Base-by-base conservation (phyloP, 92 coral and sea anemone genomes). In the Parazoanthus swiftii region DNA sequence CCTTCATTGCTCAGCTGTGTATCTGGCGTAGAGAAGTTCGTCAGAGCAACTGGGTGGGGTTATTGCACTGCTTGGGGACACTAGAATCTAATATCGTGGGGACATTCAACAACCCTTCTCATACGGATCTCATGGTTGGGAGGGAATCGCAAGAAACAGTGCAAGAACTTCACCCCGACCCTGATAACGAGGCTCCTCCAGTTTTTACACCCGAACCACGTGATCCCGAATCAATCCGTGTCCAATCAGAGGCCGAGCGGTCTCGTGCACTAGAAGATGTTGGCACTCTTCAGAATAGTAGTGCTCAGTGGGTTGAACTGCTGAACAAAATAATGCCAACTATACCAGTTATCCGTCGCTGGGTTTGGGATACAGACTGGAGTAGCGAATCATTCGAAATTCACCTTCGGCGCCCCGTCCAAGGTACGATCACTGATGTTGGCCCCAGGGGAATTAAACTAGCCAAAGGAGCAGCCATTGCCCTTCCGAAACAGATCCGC, bases 391-490 rank as follows among this genome's bases (percentile, higher is more conserved):
- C 87, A 48, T 97, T 97, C 89, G 93, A 93, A 80, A 84, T 95
- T 79, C 39, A 92, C 48, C 89, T 95, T 43, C 97, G 97, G 38
- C 92, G 98, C 72, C 89, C 94, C 14, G 89, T 92, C 48, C 95
- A 93, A 76, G 99, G 98, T 15, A 91, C 92, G 9, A 85, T 97
- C 74, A 89, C 90, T 43, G 91, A 90, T 68, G 89, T 95, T 80
- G 99, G 98, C 8, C 99, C 99, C 54, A 94, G 94, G 44, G 99
- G 99, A 56, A 67, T 97, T 56, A 95, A 95, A 85, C 86, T 95
- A 74, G 98, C 99, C 3, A 95, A 92, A 82, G 99, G 99, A 85
- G 97, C 99, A n/a, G 86, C 86, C 43, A 91, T 97, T 77, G 86
- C 81, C 2, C 88, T 97, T 26, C 98, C 99, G 8, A 97, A 97